phyloP scores from a whole-genome alignment of 2,113 vertebrate species.

The Apodemus speciosus region DNA sequence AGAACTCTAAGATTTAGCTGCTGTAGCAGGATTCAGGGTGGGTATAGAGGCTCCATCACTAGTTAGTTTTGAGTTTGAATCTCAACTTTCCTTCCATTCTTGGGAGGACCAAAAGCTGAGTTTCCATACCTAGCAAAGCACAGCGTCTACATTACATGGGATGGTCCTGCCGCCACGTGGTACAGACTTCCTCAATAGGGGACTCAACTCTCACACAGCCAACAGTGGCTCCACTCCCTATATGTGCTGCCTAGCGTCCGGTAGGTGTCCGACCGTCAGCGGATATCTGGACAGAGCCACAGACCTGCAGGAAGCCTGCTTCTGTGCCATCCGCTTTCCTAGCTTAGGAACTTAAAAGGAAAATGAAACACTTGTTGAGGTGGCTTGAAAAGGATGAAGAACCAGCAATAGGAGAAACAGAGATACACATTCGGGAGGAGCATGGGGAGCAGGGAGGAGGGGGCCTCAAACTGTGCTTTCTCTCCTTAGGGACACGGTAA shows the following conservation, averaged over 20 bases:
- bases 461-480: neutral
- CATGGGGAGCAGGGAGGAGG: too few species aligned
- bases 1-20: neutral
- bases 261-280: neutral
- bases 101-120: neutral
- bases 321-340: neutral
- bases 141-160: neutral
- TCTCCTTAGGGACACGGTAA: neutral
- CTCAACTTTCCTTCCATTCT: neutral
- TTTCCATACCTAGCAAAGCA: neutral
- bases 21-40: rapidly evolving
- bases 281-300: neutral
- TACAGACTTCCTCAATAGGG: neutral
- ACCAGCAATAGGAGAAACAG: neutral
- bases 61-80: neutral
- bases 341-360: neutral
- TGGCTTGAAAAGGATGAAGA: neutral
- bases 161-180: rapidly evolving
- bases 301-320: neutral
- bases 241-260: neutral
- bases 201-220: neutral
- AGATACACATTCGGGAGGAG: neutral
- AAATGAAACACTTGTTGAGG: conserved; percentile 9
- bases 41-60: neutral
- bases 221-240: neutral